Evolutionary conservation across 2,888 invertebrate genomes (phyloP).

Genomic region (Ischnus inquisitorius): DNA sequence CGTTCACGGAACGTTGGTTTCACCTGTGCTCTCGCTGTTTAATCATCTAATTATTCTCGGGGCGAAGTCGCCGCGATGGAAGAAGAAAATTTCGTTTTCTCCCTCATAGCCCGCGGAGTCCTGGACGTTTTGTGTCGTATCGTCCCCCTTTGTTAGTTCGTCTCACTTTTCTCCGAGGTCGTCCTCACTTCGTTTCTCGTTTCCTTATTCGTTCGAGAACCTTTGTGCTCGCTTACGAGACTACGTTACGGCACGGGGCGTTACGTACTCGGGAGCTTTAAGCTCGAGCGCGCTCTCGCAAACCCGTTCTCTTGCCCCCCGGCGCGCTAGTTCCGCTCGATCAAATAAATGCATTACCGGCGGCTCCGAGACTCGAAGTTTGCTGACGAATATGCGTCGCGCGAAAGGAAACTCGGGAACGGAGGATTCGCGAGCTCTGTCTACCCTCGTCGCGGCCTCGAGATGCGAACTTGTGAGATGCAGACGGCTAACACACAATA

Average conservation of each 20-base stretch:
- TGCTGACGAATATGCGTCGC: constrained; percentile 13
- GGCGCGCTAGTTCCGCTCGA: constrained; percentile 42
- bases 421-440: constrained; percentile 21
- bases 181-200: constrained; percentile 34
- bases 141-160: constrained; percentile 28
- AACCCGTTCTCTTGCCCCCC: not conserved
- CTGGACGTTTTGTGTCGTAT: not conserved
- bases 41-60: constrained; percentile 50
- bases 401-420: constrained; percentile 1
- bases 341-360: constrained; percentile 61
- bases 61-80: constrained; percentile 11
- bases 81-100: constrained; percentile 29
- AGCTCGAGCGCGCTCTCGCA: constrained; percentile 28
- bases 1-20: not conserved
- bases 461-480: not conserved
- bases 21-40: constrained; percentile 27
- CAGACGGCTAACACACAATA: not conserved
- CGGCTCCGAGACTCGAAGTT: constrained; percentile 35
- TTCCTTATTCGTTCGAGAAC: constrained; percentile 41
- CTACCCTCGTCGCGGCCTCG: not conserved
- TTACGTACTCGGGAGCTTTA: constrained; percentile 25
- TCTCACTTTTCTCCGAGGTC: not conserved
- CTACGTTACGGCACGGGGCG: constrained; percentile 7
- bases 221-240: constrained; percentile 31
- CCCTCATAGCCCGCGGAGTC: not conserved